These are phyloP conservation scores for Zoanthus solanderi DNA, from an alignment of 92 coral and sea anemone species.

Conservation along the genomic window DNA sequence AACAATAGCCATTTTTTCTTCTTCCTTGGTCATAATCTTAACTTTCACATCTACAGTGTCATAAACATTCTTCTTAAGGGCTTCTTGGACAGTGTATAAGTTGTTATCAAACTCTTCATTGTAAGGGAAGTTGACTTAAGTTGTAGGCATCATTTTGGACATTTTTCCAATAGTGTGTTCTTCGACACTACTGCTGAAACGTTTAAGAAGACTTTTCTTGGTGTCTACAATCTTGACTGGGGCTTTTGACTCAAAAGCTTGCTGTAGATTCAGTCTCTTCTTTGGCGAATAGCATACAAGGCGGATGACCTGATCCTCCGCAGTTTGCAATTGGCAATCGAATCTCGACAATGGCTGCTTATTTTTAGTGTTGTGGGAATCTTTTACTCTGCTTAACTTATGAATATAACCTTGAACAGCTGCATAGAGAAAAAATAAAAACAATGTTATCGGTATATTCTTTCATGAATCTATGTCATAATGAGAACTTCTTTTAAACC, in stretches of 20 bases:
- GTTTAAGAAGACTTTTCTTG: slow-evolving; percentile 21
- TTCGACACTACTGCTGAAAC: slow-evolving; percentile 35
- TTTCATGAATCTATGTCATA: slow-evolving; percentile 30
- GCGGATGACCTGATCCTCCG: slow-evolving; percentile 41
- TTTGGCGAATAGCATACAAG: slow-evolving; percentile 36
- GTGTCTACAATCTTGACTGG: slow-evolving; percentile 36
- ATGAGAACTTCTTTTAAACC: slow-evolving; percentile 27
- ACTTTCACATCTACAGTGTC: slow-evolving; percentile 37
- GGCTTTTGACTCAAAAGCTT: slow-evolving; percentile 41
- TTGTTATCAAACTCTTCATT: slow-evolving; percentile 20
- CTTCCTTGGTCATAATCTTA: slow-evolving; percentile 35
- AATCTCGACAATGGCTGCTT: slow-evolving; percentile 31
- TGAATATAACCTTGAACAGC: slow-evolving; percentile 31
- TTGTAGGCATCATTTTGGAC: slow-evolving; percentile 29
- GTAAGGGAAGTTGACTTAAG: slow-evolving; percentile 29
- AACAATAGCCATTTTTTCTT: slow-evolving; percentile 28
- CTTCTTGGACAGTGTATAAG: slow-evolving; percentile 30
- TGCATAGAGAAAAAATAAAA: slow-evolving; percentile 18
- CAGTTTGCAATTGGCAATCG: slow-evolving; percentile 45
- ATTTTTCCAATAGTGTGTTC: slow-evolving; percentile 33
- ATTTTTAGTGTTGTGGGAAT: slow-evolving; percentile 28
- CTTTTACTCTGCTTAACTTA: slow-evolving; percentile 22
- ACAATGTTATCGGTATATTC: slow-evolving; percentile 22
- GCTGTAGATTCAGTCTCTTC: slow-evolving; percentile 42
- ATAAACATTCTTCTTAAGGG: slow-evolving; percentile 28